Base-by-base conservation (phyloP, 2,888 invertebrate genomes). In the Microctonus hyperodae region DNA sequence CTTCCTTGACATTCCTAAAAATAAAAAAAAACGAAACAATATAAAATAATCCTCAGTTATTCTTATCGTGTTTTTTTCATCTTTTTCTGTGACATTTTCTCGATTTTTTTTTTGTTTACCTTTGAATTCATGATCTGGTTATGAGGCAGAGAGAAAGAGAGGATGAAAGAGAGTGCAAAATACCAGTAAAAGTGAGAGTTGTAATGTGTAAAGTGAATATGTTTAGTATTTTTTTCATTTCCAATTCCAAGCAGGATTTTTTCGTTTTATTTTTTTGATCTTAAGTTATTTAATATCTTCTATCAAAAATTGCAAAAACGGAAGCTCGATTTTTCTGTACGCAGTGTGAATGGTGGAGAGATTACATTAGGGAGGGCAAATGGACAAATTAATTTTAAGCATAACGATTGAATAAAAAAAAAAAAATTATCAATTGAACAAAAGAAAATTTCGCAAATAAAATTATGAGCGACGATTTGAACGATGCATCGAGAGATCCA, bases 401-500 rank as follows among this genome's bases (percentile, higher is more conserved):
- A 33, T 25, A 28, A 1, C 2, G n/a, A 25, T 11, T 7, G 9
- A 56, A 53, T 56, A 31, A 20, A 31, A 16, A 16, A 51, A 51
- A 20, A 58, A 28, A 28, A 55, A 23, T 44, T 44, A 25, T 50
- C 20, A 60, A 60, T 22, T 23, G 51, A 62, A 13, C 25, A 33
- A 28, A n/a, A 50, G 10, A 28, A 28, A 28, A 5, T 28, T 5
- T 28, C 4, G 31, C 7, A 68, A 20, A 44, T 25, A 62, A 44
- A 55, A 23, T 35, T 31, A 20, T 28, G 50, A 13, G 23, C 33
- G 23, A 62, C 16, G 55, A 44, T 65, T 65, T 67, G 67, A 67
- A 67, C 57, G 31, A 67, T 67, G 63, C 67, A 67, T 67, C 51
- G 66, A 65, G 57, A 61, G 67, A 62, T 50, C 68, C 64, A 69